Evolutionary conservation across 2,113 vertebrate genomes (phyloP), one percentile per base, ranked within the genome.

Genomic region (Spizaetus ornatus): DNA sequence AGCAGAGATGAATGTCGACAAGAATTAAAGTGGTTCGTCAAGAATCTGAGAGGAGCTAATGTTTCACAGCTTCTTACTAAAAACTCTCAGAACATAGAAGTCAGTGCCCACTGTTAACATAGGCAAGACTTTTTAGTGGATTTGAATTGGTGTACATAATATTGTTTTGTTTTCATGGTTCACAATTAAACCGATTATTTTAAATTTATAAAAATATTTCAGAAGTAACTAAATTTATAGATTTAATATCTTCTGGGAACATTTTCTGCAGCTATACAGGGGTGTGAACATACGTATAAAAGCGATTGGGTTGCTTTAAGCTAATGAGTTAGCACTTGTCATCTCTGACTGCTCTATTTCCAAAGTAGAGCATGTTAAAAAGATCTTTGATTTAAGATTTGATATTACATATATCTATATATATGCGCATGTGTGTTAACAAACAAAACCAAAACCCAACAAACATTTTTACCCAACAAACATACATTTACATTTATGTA

Each of bases 221-320:
- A 73, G 67, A 69, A 82, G n/a, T 56, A 73, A 58, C 43, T 59
- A 9, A 4, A 22, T 32, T 40, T 86, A 31, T 0, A 34, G 55
- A 42, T 83, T 45, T 80, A 43, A 22, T 92, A 42, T 31, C 40
- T 59, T 79, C 43, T 72, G 52, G 31, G n/a, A 70, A 55, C 32
- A 15, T 82, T 93, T 93, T 86, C 47, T 85, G 56, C 29, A 82
- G 47, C 32, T 91, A 1, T 43, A 22, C 42, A 74, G n/a, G 38
- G 38, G 13, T 71, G 32, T 74, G 78, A 93, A 70, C 4, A 0
- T 65, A 58, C 0, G 0, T 55, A 55, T 0, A 4, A 82, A 67
- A 69, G 26, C 79, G 82, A 3, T 34, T 45, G 74, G 16, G 13
- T 78, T 95, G 42, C 56, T 87, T 81, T 66, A 78, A 86, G 78